Base-by-base conservation (phyloP, 2,113 vertebrate genomes). In the Ailurus styani region DNA sequence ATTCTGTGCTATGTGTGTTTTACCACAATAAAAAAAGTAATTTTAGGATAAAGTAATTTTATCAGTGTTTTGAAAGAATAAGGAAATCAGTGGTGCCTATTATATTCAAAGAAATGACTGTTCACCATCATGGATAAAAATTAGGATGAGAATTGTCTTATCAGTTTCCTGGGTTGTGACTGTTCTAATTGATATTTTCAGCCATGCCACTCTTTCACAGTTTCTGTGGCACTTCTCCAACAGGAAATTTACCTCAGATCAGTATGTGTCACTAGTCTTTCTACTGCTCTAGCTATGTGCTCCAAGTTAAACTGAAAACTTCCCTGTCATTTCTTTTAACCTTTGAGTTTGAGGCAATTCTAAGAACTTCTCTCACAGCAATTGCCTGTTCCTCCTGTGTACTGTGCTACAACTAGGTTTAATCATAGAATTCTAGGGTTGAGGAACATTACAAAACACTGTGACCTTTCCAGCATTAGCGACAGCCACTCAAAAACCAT, bases 321-420 rank as follows among this genome's bases (percentile, higher is more conserved):
- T 54, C 79, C 75, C 89, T 82, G 75, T 82, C 62, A 68, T 91
- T 94, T 93, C 64, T 93, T 94, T 94, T 86, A 97, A 85, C 77
- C 94, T 97, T 82, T 83, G 72, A 89, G 34, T 89, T 68, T 52
- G 90, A 94, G 77, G 45, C 92, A 96, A 37, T 90, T 88, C 87
- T 50, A 60, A 85, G 72, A 91, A 90, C n/a, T 91, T 89, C 57
- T 93, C 77, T 93, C 45, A 18, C 42, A 73, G 52, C 50, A 85
- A 89, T 79, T 78, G 42, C n/a, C 45, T 86, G 40, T 23, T 62
- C 57, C 77, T 93, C 57, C 18, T 20, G 85, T 42, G 40, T 27
- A 42, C 72, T 25, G 52, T 14, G 47, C 40, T 72, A n/a, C 50
- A 73, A 79, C 37, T 42, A 95, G 20, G n/a, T 50, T 96, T 87